Base-by-base conservation (phyloP, 1,140 invertebrate species). In the Pomacea maculata region DNA sequence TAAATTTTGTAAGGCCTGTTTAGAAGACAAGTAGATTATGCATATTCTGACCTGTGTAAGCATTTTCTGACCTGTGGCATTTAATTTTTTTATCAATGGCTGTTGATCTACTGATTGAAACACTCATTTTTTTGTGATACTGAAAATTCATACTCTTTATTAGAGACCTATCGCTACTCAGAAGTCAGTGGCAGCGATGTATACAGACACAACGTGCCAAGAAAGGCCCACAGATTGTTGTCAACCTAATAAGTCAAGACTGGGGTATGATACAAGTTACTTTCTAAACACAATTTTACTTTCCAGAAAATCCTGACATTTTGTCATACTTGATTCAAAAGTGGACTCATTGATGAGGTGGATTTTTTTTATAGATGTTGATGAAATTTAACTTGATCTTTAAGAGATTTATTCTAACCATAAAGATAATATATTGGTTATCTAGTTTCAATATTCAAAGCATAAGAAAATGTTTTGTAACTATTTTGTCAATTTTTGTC, bases 241-340 rank as follows among this genome's bases (percentile, higher is more conserved):
- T 92, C 17, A 84, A 90, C 83, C 83, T 91, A 29, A 86, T 92
- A 57, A 91, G 91, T 78, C 88, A 89, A 52, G 86, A 90, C 19
- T 91, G 87, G 87, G 91, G 91, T 91, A 86, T 82, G 72, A 55
- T 61, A 63, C 34, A 54, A 74, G 55, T 15, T 19, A 25, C 4
- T 12, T 79, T 74, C 14, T 57, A 7, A 57, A 64, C 45, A 75
- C 11, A 45, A 6, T 45, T 45, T 45, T 45, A 0, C 6, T 45
- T 45, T 45, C 1, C 34, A 45, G 34, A 45, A 45, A 45, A 45
- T 45, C 34, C 34, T 45, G 34, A 45, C 34, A 45, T 45, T 45
- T 45, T 45, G 34, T 45, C 34, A 45, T 45, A 45, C 34, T 45
- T 45, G 6, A 45, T 45, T 45, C 34, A 45, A 45, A 45, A 45